These are phyloP conservation scores for Tuta absoluta DNA, from an alignment of 2,888 invertebrate species.

Conservation along the genomic window DNA sequence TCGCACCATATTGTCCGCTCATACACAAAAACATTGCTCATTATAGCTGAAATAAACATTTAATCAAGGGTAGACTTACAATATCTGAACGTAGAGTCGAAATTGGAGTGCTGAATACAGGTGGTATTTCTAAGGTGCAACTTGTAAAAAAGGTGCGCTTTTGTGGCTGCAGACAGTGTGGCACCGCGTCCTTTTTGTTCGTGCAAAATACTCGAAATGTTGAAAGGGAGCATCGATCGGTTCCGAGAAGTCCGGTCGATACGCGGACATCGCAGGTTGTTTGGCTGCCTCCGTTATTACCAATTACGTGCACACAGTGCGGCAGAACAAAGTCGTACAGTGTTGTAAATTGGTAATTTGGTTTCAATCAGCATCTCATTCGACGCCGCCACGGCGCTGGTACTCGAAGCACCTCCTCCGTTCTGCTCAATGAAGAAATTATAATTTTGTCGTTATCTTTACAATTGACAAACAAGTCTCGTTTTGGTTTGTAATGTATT, in stretches of 20 bases:
- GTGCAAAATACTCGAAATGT: constrained; percentile 59
- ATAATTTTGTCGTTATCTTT: constrained; percentile 3
- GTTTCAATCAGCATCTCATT: constrained; percentile 26
- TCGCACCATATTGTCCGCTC: constrained; percentile 66
- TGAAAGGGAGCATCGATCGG: constrained; percentile 57
- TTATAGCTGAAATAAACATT: constrained; percentile 50
- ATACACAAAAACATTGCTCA: constrained; percentile 67
- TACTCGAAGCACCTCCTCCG: neutral
- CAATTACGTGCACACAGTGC: constrained; percentile 25
- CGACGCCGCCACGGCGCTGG: constrained; percentile 11
- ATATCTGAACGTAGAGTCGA: constrained; percentile 44
- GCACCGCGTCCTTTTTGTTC: constrained; percentile 73
- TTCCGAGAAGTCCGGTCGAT: constrained; percentile 58
- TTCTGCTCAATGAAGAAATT: constrained; percentile 19
- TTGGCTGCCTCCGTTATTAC: constrained; percentile 23
- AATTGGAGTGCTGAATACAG: constrained; percentile 45
- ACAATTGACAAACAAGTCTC: neutral
- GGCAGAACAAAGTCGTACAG: constrained; percentile 18
- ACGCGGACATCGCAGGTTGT: constrained; percentile 18
- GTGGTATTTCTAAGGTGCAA: constrained; percentile 72
- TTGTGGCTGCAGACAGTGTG: constrained; percentile 77
- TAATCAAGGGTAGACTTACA: constrained; percentile 47
- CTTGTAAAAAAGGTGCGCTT: constrained; percentile 66
- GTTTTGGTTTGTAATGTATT: constrained; percentile 5
- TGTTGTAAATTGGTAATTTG: constrained; percentile 31